Percentiles rank a stretch among this genome's conserved stretches.
phyloP scores from a whole-genome alignment of 2,797 vertebrate genomes.

The Anabas testudineus region DNA sequence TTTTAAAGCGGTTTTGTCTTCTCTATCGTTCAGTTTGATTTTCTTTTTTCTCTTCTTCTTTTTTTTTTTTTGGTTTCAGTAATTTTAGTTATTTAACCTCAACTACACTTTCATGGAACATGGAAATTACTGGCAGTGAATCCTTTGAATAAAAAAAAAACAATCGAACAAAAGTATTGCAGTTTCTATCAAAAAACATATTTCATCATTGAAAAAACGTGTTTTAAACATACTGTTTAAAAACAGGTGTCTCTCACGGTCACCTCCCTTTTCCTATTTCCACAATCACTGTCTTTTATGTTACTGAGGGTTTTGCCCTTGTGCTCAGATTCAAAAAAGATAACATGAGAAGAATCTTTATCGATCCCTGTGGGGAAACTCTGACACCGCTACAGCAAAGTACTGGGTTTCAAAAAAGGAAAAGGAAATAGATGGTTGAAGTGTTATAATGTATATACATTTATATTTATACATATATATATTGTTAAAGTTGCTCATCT shows the following conservation, averaged over 20 bases:
- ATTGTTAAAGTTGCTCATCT: too few relatives aligned
- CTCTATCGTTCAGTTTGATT: too few relatives aligned
- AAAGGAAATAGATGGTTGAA: neutral
- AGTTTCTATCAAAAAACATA: neutral
- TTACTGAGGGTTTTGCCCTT: constrained; percentile 30
- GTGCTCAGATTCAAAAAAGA: constrained; percentile 55
- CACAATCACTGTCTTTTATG: constrained; percentile 25
- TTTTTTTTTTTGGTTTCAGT: neutral
- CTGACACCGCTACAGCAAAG: constrained; percentile 34
- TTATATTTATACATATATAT: too few relatives aligned
- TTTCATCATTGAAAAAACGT: constrained; percentile 1
- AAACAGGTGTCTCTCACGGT: neutral
- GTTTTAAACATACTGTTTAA: neutral
- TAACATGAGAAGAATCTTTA: constrained; percentile 58
- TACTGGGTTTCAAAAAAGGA: constrained; percentile 28
- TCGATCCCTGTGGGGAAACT: constrained; percentile 51
- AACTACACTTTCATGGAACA: neutral
- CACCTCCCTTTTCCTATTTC: constrained; percentile 7
- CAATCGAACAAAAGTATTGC: neutral
- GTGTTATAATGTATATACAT: too few relatives aligned
- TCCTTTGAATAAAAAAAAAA: neutral
- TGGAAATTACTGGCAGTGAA: neutral
- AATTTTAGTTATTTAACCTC: neutral
- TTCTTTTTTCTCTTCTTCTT: too few relatives aligned
- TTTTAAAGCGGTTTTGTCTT: neutral